Evolutionary conservation across 2,888 invertebrate genomes (phyloP), one percentile per base, ranked within the genome.

Genomic region (Arrhopalites spinosus): DNA sequence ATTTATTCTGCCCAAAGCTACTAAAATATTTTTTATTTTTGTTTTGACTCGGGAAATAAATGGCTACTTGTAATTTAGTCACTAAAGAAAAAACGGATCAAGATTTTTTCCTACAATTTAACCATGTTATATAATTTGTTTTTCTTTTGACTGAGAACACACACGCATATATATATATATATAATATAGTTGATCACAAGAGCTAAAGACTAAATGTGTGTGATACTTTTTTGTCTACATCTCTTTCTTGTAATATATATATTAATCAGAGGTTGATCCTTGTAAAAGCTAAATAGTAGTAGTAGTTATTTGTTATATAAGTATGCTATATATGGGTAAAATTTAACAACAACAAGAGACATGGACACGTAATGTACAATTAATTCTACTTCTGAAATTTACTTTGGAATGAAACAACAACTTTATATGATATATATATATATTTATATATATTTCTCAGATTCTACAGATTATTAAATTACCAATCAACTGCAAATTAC

Each of bases 321-420:
- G 66, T 66, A 66, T 11, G 20, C 66, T 64, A 30, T 53, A 64
- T 66, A 66, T 66, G 30, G 29, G 17, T 64, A 64, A 20, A 30
- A 66, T 66, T 8, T 45, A 53, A 69, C 56, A 29, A 69, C 69
- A 69, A 69, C 56, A 56, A 56, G 30, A 69, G 68, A 69, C 69
- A 69, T 20, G 29, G 68, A 68, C 27, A 66, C 20, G 45, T 0
- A n/a, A 66, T 23, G 30, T 45, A 59, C 59, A 59, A 7, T n/a
- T n/a, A 7, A 59, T 25, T 59, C 59, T 59, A 59, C 59, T 11
- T 20, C 23, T 20, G 53, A 53, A 17, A 53, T 8, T 7, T 53
- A 59, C 23, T 56, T 47, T 68, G 68, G 68, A 50, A 68, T 68
- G 68, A 50, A 47, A 50, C 50, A 68, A 68, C 50, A 68, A 68